Percentiles rank a stretch among this genome's conserved stretches.
These are phyloP conservation scores for Malurus elegans DNA, from an alignment of 2,113 vertebrate genomes.

Conservation along the genomic window DNA sequence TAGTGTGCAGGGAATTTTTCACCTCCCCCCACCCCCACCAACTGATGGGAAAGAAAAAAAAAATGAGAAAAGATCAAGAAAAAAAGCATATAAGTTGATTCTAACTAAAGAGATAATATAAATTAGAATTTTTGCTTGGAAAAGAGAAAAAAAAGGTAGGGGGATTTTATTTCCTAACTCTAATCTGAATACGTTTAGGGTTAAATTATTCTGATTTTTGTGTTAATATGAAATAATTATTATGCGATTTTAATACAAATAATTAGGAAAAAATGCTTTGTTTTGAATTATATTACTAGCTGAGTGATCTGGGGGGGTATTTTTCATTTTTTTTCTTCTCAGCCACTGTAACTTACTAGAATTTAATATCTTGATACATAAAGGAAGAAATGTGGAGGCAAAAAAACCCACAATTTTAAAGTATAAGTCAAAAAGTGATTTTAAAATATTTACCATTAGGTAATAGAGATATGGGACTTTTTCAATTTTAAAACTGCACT, in stretches of 20 bases:
- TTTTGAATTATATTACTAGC: constrained; percentile 26
- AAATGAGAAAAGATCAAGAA: not conserved
- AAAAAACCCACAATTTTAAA: not conserved
- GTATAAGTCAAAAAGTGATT: constrained; percentile 44
- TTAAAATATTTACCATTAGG: constrained; percentile 8
- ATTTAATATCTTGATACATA: constrained; percentile 26
- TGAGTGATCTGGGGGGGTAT: not conserved
- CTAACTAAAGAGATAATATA: not conserved
- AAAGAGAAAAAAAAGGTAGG: not conserved
- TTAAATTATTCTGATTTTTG: not conserved
- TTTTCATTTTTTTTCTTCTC: constrained; percentile 32
- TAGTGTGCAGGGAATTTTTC: constrained; percentile 56
- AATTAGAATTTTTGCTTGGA: not conserved
- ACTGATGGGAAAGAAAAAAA: not conserved
- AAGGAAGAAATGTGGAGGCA: not conserved
- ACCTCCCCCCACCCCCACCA: not conserved
- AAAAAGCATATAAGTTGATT: constrained; percentile 24
- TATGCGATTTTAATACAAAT: constrained; percentile 19
- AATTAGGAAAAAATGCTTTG: not conserved
- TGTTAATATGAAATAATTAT: not conserved
- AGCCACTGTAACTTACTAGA: constrained; percentile 9
- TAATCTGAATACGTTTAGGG: not conserved
- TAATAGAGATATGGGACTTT: constrained; percentile 54
- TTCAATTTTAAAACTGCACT: constrained; percentile 48
- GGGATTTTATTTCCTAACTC: constrained; percentile 16